A percentile compares a stretch with the other conserved stretches of the same genome.
These are phyloP conservation scores for Dendroctonus valens DNA, from an alignment of 1,140 invertebrate genomes.

Conservation along the genomic window DNA sequence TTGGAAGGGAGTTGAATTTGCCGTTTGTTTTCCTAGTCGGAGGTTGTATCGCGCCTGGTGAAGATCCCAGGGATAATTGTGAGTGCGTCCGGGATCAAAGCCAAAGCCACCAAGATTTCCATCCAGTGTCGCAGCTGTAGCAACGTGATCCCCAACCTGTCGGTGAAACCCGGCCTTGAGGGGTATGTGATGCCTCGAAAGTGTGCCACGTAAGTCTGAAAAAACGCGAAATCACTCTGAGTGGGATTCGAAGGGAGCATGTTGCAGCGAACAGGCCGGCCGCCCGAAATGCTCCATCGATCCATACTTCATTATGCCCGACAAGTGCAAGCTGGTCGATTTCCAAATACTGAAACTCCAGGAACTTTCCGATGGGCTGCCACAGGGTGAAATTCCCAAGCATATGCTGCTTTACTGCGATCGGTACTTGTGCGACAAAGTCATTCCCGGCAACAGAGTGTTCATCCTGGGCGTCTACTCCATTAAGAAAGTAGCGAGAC, in stretches of 20 bases:
- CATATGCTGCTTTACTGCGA: constrained; percentile 96
- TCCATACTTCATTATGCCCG: constrained; percentile 96
- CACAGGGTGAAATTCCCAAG: constrained; percentile 97
- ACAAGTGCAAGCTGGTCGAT: constrained; percentile 96
- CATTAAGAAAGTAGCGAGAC: constrained; percentile 84
- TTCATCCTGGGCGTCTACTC: constrained; percentile 94
- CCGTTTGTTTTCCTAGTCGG: constrained; percentile 69
- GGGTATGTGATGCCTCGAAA: constrained; percentile 95
- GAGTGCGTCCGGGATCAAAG: constrained; percentile 88
- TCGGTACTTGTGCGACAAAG: constrained; percentile 87
- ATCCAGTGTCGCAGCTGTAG: constrained; percentile 95
- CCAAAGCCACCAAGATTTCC: constrained; percentile 93
- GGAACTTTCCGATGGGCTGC: constrained; percentile 94
- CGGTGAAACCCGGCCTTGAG: constrained; percentile 93
- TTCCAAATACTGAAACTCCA: constrained; percentile 91
- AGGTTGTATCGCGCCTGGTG: constrained; percentile 87
- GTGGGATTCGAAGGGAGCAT: neutral
- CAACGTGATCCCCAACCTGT: constrained; percentile 84
- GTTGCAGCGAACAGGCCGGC: constrained; percentile 80
- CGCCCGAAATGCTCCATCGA: constrained; percentile 92
- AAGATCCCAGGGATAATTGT: constrained; percentile 97
- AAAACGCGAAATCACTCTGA: neutral
- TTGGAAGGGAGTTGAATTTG: constrained; percentile 29
- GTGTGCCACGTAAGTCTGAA: constrained; percentile 78
- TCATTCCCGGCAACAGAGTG: constrained; percentile 95